Evolutionary conservation across 2,797 vertebrate genomes (phyloP).

Genomic region (Rhynchonycteris naso): DNA sequence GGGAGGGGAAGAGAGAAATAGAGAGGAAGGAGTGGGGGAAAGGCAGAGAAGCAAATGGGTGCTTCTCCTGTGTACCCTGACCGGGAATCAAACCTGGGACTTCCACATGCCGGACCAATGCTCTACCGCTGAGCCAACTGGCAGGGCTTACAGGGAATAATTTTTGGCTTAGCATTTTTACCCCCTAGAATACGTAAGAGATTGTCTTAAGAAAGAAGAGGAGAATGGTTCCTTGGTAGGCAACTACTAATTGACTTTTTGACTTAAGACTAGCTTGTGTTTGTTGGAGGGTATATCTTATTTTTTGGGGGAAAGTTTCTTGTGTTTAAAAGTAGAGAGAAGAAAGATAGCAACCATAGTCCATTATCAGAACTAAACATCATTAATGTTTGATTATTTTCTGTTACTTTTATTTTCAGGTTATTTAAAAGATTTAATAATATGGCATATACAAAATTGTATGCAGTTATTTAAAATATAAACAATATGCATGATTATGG

Average conservation of each 20-base stretch:
- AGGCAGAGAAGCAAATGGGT: too few relatives aligned
- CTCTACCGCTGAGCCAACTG: too few relatives aligned
- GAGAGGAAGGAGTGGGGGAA: too few relatives aligned
- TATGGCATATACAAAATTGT: neutral
- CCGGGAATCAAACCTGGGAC: too few relatives aligned
- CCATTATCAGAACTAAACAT: neutral
- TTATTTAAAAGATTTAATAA: neutral
- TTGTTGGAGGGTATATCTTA: neutral
- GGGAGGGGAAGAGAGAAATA: too few relatives aligned
- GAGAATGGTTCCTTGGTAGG: neutral
- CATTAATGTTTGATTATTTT: neutral
- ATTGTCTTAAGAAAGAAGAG: neutral
- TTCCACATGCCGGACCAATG: too few relatives aligned
- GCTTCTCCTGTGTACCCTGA: too few relatives aligned
- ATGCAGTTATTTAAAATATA: neutral
- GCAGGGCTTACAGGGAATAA: too few relatives aligned
- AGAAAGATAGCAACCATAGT: neutral
- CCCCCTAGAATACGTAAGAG: neutral
- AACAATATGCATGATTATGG: neutral
- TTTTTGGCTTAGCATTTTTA: neutral
- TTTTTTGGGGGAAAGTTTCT: neutral
- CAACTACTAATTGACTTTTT: neutral
- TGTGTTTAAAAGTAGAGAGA: neutral
- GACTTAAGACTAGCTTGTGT: neutral
- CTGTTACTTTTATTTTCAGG: neutral